phyloP scores from a whole-genome alignment of 2,888 invertebrate genomes.

The Aplocera efformata region DNA sequence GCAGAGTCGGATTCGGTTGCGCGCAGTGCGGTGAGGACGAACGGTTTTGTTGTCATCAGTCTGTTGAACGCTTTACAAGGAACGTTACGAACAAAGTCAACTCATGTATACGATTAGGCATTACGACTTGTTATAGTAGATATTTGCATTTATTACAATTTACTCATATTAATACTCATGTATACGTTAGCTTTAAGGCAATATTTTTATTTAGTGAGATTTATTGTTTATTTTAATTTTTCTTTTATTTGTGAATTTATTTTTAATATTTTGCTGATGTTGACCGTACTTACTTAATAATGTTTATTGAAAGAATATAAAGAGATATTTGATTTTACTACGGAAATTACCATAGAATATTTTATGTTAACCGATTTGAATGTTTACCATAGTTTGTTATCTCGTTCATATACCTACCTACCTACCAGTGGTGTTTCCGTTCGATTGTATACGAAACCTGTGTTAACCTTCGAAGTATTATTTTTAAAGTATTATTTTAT shows the following conservation, averaged over 20 bases:
- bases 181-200: constrained; percentile 72
- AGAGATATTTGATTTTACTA: constrained; percentile 26
- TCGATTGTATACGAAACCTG: constrained; percentile 68
- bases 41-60: constrained; percentile 51
- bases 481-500: constrained; percentile 75
- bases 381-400: constrained; percentile 47
- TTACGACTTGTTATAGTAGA: constrained; percentile 67
- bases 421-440: constrained; percentile 31
- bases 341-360: constrained; percentile 25
- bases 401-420: constrained; percentile 26
- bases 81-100: constrained; percentile 52
- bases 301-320: constrained; percentile 14
- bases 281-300: constrained; percentile 26
- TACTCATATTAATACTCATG: constrained; percentile 75
- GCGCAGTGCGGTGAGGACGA: constrained; percentile 26
- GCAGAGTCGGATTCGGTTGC: constrained; percentile 54
- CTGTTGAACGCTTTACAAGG: constrained; percentile 41
- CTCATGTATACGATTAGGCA: constrained; percentile 71
- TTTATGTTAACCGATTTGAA: constrained; percentile 44
- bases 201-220: constrained; percentile 69
- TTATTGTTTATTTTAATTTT: constrained; percentile 52
- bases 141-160: constrained; percentile 72
- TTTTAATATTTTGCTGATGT: constrained; percentile 25
- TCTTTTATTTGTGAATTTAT: constrained; percentile 30
- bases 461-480: constrained; percentile 74